Evolutionary conservation across 2,797 vertebrate genomes (phyloP).

Genomic region (Etheostoma perlongum): DNA sequence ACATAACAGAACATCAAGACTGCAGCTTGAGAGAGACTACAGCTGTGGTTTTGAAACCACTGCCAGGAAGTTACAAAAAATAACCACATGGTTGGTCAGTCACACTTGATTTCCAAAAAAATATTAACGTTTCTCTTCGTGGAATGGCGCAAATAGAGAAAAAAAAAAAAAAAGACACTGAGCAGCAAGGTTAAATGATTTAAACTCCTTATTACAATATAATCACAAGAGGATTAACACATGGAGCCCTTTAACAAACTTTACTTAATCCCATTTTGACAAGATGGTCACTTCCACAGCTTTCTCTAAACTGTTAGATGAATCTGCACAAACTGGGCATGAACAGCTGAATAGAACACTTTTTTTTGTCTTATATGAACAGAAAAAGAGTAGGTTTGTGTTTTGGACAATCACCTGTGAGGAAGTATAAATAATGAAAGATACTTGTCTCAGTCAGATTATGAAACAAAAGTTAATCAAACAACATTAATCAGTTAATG

Average conservation of each 20-base stretch:
- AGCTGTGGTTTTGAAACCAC: constrained; percentile 23
- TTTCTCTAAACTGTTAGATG: constrained; percentile 1
- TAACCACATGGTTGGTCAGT: constrained; percentile 3
- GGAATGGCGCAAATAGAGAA: background rate
- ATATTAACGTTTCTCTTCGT: constrained; percentile 21
- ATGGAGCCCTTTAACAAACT: constrained; percentile 38
- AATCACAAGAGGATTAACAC: constrained; percentile 40
- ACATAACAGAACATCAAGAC: constrained; percentile 59
- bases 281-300: background rate
- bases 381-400: too few relatives aligned
- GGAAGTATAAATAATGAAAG: too few relatives aligned
- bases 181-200: constrained; percentile 16
- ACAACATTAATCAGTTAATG: background rate
- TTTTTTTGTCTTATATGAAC: too few relatives aligned
- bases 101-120: constrained; percentile 15
- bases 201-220: constrained; percentile 47
- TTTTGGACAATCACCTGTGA: too few relatives aligned
- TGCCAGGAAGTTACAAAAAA: constrained; percentile 37
- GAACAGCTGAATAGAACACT: background rate
- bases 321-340: background rate
- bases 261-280: constrained; percentile 31
- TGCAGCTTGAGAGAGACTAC: constrained; percentile 14
- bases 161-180: background rate
- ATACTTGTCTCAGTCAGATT: too few relatives aligned
- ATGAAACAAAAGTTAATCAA: too few relatives aligned